Evolutionary conservation across 2,888 invertebrate genomes (phyloP).

Genomic region (Hirtodrosophila alboralis): DNA sequence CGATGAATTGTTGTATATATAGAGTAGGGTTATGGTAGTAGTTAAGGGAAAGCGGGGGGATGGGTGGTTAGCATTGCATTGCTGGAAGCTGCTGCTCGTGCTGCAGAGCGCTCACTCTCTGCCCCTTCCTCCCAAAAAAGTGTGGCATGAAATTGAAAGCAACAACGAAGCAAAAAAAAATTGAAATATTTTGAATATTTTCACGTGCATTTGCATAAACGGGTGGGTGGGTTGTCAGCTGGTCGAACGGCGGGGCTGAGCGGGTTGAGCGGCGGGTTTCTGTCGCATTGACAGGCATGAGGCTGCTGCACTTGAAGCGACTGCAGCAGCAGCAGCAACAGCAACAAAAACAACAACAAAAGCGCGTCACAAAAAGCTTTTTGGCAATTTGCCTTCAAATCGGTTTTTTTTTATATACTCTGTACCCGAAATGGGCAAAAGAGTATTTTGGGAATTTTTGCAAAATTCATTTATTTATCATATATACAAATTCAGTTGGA

Average conservation of each 20-base stretch:
- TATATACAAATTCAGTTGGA: no score
- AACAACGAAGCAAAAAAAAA: constrained; percentile 46
- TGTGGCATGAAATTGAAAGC: constrained; percentile 72
- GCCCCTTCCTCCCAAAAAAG: constrained; percentile 6
- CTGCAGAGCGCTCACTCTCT: not conserved
- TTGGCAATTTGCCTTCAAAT: constrained; percentile 76
- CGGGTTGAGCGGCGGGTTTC: not conserved
- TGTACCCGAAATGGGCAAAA: no score
- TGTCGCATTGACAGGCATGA: constrained; percentile 61
- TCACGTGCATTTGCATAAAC: constrained; percentile 77
- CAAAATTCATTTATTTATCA: no score
- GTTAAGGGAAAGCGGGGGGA: not conserved
- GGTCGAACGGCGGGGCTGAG: not conserved
- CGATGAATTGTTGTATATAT: constrained; percentile 37
- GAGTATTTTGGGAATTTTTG: no score
- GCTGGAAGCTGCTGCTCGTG: constrained; percentile 45
- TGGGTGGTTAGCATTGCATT: constrained; percentile 1
- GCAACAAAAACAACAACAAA: constrained; percentile 32
- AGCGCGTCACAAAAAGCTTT: constrained; percentile 63
- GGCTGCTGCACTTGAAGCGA: constrained; percentile 57
- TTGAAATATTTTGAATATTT: constrained; percentile 76
- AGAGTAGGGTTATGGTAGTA: not conserved
- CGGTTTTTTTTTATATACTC: constrained; percentile 22
- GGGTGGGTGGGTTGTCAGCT: constrained; percentile 9
- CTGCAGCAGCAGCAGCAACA: constrained; percentile 41